Base-by-base conservation (phyloP, 2,797 vertebrate genomes). In the Falco columbarius region DNA sequence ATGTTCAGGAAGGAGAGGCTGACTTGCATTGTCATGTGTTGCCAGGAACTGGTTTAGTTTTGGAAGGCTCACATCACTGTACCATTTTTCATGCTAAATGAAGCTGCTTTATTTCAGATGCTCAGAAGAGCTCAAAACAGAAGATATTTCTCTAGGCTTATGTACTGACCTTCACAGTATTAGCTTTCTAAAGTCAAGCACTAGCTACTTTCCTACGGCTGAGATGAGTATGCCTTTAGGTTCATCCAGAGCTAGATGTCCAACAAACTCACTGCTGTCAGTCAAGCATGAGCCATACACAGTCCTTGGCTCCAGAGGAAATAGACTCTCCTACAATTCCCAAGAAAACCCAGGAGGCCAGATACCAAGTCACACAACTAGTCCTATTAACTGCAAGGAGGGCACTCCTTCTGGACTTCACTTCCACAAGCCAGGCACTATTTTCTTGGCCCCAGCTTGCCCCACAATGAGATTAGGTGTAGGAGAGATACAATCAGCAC, bases 141-240 rank as follows among this genome's bases (percentile, higher is more conserved):
- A 86, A 0, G 23, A 75, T 36, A 38, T 92, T 91, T 89, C 94
- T 82, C 56, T 63, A 87, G 94, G 95, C 94, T 71, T 82, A 81
- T 42, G 38, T 63, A 61, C 84, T 63, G 82, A 74, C 81, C 81
- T 91, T 91, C 81, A 80, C 56, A 94, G 58, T 58, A 66, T 3
- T 8, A 44, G 49, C 44, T 89, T 71, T 71, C 79, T 46, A 27
- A 80, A 92, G 56, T 77, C 79, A 85, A 91, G 71, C 49, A 47
- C 86, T 67, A 79, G 36, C 73, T 90, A 12, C 65, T 55, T 38
- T 88, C 71, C 75, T 68, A 30, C 3, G 9, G 56, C 81, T 68
- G 40, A 81, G 68, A 59, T 7, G 47, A 51, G 26, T 14, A 27
- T 32, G 79, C 71, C 61, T 92, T 49, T 4, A 46, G 66, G 16